Evolutionary conservation across 2,888 invertebrate species (phyloP), one percentile per base, ranked within the genome.

Genomic region (Eristalinus aeneus): DNA sequence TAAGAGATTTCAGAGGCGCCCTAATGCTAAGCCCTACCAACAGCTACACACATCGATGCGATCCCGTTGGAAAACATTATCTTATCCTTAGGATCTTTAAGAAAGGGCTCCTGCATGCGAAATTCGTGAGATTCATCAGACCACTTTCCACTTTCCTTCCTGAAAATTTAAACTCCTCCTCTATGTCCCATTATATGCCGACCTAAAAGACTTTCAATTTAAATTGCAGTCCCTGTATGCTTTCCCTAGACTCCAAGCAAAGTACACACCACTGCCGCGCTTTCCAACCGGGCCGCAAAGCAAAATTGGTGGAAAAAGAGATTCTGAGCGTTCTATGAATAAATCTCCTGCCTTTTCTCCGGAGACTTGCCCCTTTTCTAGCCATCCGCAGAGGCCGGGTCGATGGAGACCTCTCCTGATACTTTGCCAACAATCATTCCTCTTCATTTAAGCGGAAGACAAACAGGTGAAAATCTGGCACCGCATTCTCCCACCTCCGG

Each of bases 321-420:
- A 12, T 64, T 60, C 32, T 53, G 61, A 76, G 36, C 61, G 61
- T 61, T 61, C 61, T 61, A 53, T 36, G 69, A 31, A 77, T 71
- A 71, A 77, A 71, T 39, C 77, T 32, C 64, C 32, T 71, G 56
- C 34, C 53, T 27, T 36, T 23, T 53, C 63, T 34, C 34, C 23
- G 1, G 4, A 61, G 60, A 61, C 36, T 53, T 76, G 27, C 27
- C 27, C 27, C 27, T 11, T 31, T 56, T 27, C 1, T 46, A 20
- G 20, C 20, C 34, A 34, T 20, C 54, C 71, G 10, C 39, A 69
- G 69, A 69, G 61, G 56, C 64, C 54, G 34, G 63, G 39, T 54
- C 69, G 63, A 64, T 77, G 77, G 63, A 77, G 64, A 58, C 31
- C 56, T 22, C 63, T 71, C 77, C 69, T 71, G 77, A 71, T 64